phyloP scores from a whole-genome alignment of 2,113 vertebrate genomes.

The Nestor notabilis region DNA sequence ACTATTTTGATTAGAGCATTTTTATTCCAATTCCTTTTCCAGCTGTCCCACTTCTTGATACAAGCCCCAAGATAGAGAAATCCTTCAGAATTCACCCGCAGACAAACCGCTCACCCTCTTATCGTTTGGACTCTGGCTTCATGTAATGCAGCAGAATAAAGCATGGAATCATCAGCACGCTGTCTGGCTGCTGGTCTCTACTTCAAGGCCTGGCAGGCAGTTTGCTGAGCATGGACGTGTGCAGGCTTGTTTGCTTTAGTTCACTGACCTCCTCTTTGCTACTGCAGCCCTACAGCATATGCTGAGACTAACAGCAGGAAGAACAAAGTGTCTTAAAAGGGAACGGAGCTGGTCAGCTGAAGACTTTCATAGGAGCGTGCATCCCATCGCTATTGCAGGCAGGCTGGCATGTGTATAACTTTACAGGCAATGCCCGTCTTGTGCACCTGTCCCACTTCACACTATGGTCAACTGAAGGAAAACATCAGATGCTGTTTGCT shows the following conservation, averaged over 20 bases:
- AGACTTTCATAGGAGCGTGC: fast-evolving
- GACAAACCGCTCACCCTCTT: background rate
- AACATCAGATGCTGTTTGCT: background rate
- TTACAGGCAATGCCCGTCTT: background rate
- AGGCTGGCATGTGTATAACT: background rate
- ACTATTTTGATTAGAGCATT: conserved; percentile 43
- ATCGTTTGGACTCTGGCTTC: background rate
- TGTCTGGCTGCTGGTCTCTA: background rate
- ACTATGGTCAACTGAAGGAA: background rate
- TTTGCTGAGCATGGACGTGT: background rate
- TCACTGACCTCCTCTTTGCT: background rate
- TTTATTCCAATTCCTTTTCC: conserved; percentile 60
- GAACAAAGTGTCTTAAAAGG: background rate
- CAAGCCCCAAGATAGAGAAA: background rate
- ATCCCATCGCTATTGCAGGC: background rate
- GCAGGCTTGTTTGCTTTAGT: background rate
- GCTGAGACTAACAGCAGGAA: background rate
- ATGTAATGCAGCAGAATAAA: background rate
- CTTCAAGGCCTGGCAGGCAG: background rate
- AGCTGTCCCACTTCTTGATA: conserved; percentile 35
- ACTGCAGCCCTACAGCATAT: background rate
- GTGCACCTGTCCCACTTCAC: background rate
- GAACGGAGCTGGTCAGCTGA: background rate
- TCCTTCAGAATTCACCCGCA: background rate
- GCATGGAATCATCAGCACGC: background rate